A percentile compares a stretch with the other conserved stretches of the same genome.
These are phyloP conservation scores for Lutjanus campechanus DNA, from an alignment of 2,797 vertebrate genomes.

Conservation along the genomic window DNA sequence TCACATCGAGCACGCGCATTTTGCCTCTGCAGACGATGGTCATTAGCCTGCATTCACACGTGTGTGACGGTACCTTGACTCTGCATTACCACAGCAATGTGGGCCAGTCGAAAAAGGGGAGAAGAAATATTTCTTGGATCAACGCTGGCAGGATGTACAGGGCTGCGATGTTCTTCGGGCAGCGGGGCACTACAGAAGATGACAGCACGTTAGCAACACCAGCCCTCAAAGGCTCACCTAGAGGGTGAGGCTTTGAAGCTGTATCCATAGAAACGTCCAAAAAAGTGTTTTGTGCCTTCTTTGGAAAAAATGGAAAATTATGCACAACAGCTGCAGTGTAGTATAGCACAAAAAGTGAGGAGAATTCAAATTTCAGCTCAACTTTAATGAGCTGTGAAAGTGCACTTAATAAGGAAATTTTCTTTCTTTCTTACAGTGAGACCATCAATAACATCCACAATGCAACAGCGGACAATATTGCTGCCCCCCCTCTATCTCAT, in stretches of 20 bases:
- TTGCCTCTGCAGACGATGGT: too few relatives aligned
- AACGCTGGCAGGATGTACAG: not conserved
- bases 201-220: conserved; percentile 8
- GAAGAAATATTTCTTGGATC: too few relatives aligned
- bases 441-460: conserved; percentile 12
- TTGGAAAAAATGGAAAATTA: not conserved
- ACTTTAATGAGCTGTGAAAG: conserved; percentile 19
- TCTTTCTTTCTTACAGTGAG: not conserved
- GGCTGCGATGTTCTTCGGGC: not conserved
- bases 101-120: too few relatives aligned
- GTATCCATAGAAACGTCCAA: not conserved
- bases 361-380: not conserved
- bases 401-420: conserved; percentile 7
- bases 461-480: conserved; percentile 8
- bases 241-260: not conserved
- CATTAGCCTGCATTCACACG: too few relatives aligned
- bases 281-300: not conserved
- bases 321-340: not conserved
- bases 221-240: not conserved
- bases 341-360: not conserved
- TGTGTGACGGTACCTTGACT: too few relatives aligned
- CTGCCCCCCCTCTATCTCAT: not conserved
- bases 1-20: too few relatives aligned
- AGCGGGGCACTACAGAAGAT: not conserved
- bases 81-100: not conserved